Evolutionary conservation across 2,113 vertebrate genomes (phyloP).

Genomic region (Hucho hucho): DNA sequence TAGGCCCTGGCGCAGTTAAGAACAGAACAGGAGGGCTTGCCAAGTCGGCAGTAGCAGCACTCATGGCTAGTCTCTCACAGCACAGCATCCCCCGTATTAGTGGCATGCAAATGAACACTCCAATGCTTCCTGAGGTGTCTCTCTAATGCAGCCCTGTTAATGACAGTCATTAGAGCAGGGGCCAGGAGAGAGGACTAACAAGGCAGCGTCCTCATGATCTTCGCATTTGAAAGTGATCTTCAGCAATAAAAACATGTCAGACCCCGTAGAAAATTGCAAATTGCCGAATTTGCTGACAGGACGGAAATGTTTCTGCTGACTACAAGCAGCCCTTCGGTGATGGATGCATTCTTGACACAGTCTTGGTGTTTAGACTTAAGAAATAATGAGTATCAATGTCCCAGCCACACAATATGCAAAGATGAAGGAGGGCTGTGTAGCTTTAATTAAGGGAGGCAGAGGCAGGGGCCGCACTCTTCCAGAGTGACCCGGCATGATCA

Average conservation of each 20-base stretch:
- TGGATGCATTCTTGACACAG: conserved; percentile 99
- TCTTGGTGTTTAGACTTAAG: conserved; percentile 98
- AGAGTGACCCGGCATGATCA: conserved; percentile 96
- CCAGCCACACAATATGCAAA: conserved; percentile 96
- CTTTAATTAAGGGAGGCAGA: conserved; percentile 96
- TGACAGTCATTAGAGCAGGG: conserved; percentile 89
- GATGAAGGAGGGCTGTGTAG: conserved; percentile 89
- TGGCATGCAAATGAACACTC: conserved; percentile 88
- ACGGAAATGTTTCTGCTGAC: conserved; percentile 86
- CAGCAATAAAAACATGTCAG: conserved; percentile 90
- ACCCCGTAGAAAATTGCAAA: conserved; percentile 91
- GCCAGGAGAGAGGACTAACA: conserved; percentile 80
- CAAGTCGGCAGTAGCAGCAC: conserved; percentile 61
- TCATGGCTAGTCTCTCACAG: conserved; percentile 78
- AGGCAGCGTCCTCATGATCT: conserved; percentile 93
- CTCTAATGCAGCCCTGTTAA: conserved; percentile 91
- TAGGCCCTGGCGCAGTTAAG: conserved; percentile 62
- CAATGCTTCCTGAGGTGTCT: conserved; percentile 83
- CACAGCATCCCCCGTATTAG: conserved; percentile 77
- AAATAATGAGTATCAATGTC: conserved; percentile 99
- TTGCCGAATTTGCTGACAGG: conserved; percentile 92
- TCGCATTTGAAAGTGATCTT: conserved; percentile 93
- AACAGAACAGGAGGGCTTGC: conserved; percentile 62
- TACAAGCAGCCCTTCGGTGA: conserved; percentile 75
- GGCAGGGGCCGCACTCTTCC: conserved; percentile 85